phyloP scores from a whole-genome alignment of 2,113 vertebrate species.

The Manacus vitellinus region DNA sequence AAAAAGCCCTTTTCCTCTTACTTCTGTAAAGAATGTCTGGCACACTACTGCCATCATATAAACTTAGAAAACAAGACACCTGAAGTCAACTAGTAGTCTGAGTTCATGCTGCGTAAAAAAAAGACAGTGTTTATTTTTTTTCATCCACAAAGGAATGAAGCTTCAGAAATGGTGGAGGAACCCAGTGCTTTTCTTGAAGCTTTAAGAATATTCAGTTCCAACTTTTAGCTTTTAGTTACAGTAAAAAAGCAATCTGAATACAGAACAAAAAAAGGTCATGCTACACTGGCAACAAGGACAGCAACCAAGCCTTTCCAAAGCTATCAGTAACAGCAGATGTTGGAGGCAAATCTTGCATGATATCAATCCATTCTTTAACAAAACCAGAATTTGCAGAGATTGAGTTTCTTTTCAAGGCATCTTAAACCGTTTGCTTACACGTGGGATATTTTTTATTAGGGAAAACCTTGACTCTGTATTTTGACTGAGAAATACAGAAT shows the following conservation, averaged over 20 bases:
- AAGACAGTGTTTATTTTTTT: neutral
- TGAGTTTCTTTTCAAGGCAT: neutral
- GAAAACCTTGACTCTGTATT: neutral
- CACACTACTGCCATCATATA: fast-evolving
- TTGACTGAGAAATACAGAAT: neutral
- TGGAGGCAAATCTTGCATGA: neutral
- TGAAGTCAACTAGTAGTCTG: neutral
- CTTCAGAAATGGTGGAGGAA: neutral
- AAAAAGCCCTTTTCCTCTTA: neutral
- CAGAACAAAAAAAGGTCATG: neutral
- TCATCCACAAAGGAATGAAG: neutral
- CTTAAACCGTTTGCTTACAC: neutral
- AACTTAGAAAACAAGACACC: neutral
- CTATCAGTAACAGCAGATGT: neutral
- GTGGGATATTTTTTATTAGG: neutral
- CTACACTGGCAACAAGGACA: neutral
- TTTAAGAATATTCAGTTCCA: neutral
- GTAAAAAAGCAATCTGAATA: neutral
- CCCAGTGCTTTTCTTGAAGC: neutral
- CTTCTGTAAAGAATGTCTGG: neutral
- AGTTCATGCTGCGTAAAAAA: neutral
- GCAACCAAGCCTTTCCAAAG: neutral
- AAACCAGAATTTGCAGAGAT: neutral
- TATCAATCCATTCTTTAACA: neutral
- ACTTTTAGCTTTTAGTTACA: neutral